Base-by-base conservation (phyloP, 2,888 invertebrate genomes). In the Cabera pusaria region DNA sequence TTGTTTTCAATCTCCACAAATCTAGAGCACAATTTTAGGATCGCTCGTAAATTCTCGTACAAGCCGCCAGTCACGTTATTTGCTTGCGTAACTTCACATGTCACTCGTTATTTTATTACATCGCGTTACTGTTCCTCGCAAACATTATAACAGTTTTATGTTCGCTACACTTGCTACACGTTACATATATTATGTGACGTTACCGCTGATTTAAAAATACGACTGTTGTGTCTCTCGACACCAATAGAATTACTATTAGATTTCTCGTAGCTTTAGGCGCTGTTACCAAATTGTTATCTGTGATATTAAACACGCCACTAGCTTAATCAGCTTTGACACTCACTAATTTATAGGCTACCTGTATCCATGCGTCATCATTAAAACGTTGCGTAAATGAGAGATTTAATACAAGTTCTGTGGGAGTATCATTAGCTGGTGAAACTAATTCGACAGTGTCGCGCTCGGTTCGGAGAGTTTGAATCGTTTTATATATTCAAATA, bases 71-170 rank as follows among this genome's bases (percentile, higher is more conserved):
- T 52, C 44, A 41, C 52, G 54, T 46, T 55, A 53, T 61, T 56
- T 52, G 60, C 59, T 62, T 60, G 58, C 63, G 47, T 56, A 65
- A 63, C 59, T 44, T 48, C 51, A 54, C 56, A 56, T 59, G 56
- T 58, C 55, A 35, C 43, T 39, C 43, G 49, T 53, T 56, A 46
- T 40, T 37, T 40, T 51, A 53, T 49, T 47, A 52, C 49, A 41
- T 35, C 27, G 49, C 37, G 35, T 53, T 54, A 59, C 56, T 56
- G 56, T 54, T 58, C 38, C 29, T 19, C 44, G 31, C 35, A 35
- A 25, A 22, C 26, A 35, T 42, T 42, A 35, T 26, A 42, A 31
- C 41, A 36, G 49, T 58, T 57, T 61, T 62, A 68, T 62, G 63
- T 59, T 56, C 49, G 50, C 55, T 45, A 50, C 64, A 64, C 55